Base-by-base conservation (phyloP, 1,140 invertebrate species). In the Neodiprion lecontei region DNA sequence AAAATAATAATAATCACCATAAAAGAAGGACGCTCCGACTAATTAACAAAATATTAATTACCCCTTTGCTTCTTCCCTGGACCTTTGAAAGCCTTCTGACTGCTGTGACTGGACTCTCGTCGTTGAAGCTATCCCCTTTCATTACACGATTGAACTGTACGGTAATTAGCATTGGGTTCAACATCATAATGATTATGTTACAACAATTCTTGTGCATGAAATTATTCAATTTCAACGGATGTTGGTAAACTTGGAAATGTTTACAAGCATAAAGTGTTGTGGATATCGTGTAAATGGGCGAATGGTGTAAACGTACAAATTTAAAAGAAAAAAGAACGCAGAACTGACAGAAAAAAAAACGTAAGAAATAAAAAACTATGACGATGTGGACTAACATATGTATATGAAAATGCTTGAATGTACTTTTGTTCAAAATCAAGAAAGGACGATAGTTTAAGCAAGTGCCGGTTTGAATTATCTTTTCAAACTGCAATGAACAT, bases 381-480 rank as follows among this genome's bases (percentile, higher is more conserved):
- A 71, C 61, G 72, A 86, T 83, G 82, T 86, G 86, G 81, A 86
- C 83, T 80, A 80, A 85, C 77, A 80, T 81, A 84, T 83, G 81
- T 85, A 83, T 61, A 14, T 14, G n/a, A 61, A 86, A 86, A 87
- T 83, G 86, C 86, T 87, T 87, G 76, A 85, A 78, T 67, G 77
- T 80, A 88, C 84, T 87, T 87, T 88, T 86, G 85, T 88, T 88
- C 81, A 86, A 82, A 84, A 86, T 87, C 81, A 82, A 85, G 74
- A 81, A 72, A 85, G 82, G 85, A 83, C 83, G 82, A 81, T 85
- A 85, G 82, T 85, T 72, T 81, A 82, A 80, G 80, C 81, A 79
- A 84, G 84, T 85, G 85, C 84, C 81, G 82, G 53, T 84, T 85
- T 83, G 79, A 83, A 83, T 82, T 80, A 83, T 80, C 80, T 81